These are phyloP conservation scores for Pseudorasbora parva DNA, from an alignment of 2,113 vertebrate genomes.

Conservation along the genomic window DNA sequence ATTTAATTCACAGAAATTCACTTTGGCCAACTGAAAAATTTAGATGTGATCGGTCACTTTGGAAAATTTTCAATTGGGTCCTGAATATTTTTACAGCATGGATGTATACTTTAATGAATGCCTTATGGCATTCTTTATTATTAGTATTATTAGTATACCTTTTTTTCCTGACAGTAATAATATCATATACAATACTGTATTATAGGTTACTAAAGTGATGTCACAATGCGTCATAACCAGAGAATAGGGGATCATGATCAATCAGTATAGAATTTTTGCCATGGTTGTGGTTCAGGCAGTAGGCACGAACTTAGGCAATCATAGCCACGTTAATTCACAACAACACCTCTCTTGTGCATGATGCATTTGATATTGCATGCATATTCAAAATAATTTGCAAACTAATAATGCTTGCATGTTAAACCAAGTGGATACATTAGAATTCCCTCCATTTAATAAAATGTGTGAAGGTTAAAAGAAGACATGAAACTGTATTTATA, in stretches of 20 bases:
- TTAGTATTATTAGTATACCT: not conserved
- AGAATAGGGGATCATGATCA: not conserved
- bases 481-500: too few species aligned
- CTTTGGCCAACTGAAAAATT: too few species aligned
- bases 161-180: not conserved
- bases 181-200: not conserved
- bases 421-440: not conserved
- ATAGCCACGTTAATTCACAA: not conserved
- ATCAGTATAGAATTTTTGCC: not conserved
- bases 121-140: not conserved
- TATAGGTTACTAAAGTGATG: too few species aligned
- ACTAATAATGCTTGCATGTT: not conserved
- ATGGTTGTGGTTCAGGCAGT: not conserved
- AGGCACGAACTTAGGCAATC: not conserved
- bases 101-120: not conserved
- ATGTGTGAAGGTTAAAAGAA: too few species aligned
- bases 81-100: too few species aligned
- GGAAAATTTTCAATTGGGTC: too few species aligned
- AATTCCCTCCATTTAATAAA: too few species aligned
- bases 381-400: not conserved
- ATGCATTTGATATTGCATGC: not conserved
- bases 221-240: too few species aligned
- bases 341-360: not conserved
- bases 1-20: too few species aligned
- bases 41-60: too few species aligned